phyloP scores from a whole-genome alignment of 2,797 vertebrate species.

The Scleropages formosus region DNA sequence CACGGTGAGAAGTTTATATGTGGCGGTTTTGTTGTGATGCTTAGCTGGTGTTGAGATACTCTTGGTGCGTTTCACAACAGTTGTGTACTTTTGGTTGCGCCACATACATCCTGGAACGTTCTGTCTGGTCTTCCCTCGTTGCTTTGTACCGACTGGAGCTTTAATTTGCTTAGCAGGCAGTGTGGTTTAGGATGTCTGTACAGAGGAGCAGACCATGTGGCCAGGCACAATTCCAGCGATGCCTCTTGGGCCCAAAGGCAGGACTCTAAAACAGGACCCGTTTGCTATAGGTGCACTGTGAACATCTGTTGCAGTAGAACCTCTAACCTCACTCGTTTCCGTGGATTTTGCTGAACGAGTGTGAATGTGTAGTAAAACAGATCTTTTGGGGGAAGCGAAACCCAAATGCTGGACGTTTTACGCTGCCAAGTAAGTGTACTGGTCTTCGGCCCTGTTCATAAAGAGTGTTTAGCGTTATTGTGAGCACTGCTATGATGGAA shows the following conservation, averaged over 20 bases:
- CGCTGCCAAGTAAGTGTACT: not conserved
- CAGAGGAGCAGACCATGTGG: not conserved
- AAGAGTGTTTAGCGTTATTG: no score
- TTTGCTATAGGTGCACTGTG: constrained; percentile 47
- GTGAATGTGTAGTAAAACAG: no score
- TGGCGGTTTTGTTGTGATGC: not conserved
- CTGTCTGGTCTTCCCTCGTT: no score
- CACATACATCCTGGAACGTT: no score
- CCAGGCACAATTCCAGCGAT: not conserved
- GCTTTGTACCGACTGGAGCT: no score
- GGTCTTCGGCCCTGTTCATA: not conserved
- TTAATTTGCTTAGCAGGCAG: not conserved
- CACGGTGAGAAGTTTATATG: not conserved
- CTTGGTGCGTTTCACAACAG: not conserved
- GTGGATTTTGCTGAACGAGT: no score
- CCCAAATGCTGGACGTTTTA: no score
- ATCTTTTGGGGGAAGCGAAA: no score
- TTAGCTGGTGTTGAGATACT: not conserved
- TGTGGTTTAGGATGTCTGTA: not conserved
- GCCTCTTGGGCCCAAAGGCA: not conserved
- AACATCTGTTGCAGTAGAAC: no score
- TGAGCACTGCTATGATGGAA: no score
- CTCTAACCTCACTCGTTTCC: no score
- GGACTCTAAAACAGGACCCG: constrained; percentile 50
- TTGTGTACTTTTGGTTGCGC: no score